Base-by-base conservation (phyloP, 37 sponge, comb jelly and placozoan genomes). In the Amphimedon queenslandica region DNA sequence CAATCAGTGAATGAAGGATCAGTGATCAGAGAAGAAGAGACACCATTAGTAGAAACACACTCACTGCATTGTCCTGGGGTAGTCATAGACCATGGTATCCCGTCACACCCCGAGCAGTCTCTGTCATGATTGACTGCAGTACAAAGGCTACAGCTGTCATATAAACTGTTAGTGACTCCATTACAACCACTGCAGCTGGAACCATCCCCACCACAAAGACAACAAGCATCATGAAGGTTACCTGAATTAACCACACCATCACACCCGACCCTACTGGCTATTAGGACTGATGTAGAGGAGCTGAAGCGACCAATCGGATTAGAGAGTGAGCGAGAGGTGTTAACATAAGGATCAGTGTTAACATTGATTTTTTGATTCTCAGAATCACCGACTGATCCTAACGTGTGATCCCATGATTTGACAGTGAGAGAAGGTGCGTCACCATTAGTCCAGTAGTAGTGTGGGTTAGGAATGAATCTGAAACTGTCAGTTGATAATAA, bases 141-240 rank as follows among this genome's bases (percentile, higher is more conserved):
- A 47, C 92, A 91, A 34, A 61, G 73, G 29, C 64, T 80, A 67
- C 95, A 94, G 28, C 55, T 5, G 37, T 94, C 90, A 43, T 61
- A 67, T 0, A 43, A n/a, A 0, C 0, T 57, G 34, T 69, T 76
- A 5, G 83, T 76, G 27, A 53, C 64, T 24, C 73, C 76, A 60
- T 87, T 70, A 78, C 95, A 94, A 35, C 87, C 84, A 16, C 24
- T 41, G 73, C 88, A 88, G 28, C 29, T 31, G 2, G 29, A 63
- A 51, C 95, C 95, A 70, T 57, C 37, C 32, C 90, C 91, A 13
- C 88, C 91, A 80, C 95, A 94, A 56, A 87, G 80, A 73, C 95
- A 94, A 63, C 95, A 94, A 3, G 75, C 71, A 37, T 94, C 91
- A 72, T 81, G 75, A 6, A 66, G 56, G 40, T 43, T 1, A 0